Percentiles rank a stretch among this genome's conserved stretches.
Conservation (phyloP, 2,888 invertebrate species). For the Ichneumon xanthorius region DNA sequence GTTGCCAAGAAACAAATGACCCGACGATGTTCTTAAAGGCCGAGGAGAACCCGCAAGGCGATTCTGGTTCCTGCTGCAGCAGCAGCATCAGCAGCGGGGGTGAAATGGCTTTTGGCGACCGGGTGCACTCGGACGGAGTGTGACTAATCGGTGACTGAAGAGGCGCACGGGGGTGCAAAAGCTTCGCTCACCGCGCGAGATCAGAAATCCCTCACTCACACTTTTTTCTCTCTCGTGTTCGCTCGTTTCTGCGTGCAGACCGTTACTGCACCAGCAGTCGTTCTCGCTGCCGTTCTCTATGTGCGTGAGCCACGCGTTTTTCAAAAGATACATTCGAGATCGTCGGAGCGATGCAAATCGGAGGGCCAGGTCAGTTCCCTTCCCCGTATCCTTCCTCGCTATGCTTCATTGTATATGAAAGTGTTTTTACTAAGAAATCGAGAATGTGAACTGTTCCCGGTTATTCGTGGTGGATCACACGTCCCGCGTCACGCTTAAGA, state of each 20-base stretch:
- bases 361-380: slow-evolving; percentile 74
- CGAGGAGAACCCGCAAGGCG: slow-evolving; percentile 2
- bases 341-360: slow-evolving; percentile 80
- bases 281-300: slow-evolving; percentile 6
- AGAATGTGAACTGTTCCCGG: slow-evolving; percentile 64
- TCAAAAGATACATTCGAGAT: slow-evolving; percentile 74
- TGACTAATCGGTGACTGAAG: slow-evolving; percentile 74
- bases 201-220: slow-evolving; percentile 44
- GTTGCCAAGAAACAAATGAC: slow-evolving; percentile 73
- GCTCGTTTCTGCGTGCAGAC: not conserved
- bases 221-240: slow-evolving; percentile 15
- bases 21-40: slow-evolving; percentile 51
- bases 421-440: slow-evolving; percentile 62
- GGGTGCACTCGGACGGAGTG: slow-evolving; percentile 68
- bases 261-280: slow-evolving; percentile 9
- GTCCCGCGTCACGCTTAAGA: slow-evolving; percentile 23
- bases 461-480: slow-evolving; percentile 33
- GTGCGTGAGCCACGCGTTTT: slow-evolving; percentile 70
- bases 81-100: slow-evolving; percentile 44
- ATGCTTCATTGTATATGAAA: slow-evolving; percentile 51
- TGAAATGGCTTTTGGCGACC: slow-evolving; percentile 67
- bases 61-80: slow-evolving; percentile 20
- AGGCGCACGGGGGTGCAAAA: slow-evolving; percentile 67
- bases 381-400: slow-evolving; percentile 63
- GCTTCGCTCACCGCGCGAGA: slow-evolving; percentile 53